These are phyloP conservation scores for Moxostoma hubbsi DNA, from an alignment of 2,797 vertebrate genomes.

Conservation along the genomic window DNA sequence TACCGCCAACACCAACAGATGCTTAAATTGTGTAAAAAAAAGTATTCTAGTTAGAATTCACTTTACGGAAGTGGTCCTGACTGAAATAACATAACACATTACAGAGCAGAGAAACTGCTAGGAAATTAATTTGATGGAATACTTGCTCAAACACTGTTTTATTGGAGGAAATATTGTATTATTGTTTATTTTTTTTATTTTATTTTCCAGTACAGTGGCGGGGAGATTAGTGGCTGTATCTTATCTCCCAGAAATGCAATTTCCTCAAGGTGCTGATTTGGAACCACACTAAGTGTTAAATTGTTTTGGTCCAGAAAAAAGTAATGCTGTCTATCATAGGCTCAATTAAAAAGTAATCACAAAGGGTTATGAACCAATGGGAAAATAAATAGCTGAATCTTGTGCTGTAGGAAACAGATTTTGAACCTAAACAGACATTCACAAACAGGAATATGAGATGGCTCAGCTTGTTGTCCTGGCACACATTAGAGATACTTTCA, in stretches of 20 bases:
- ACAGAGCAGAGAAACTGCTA: no score
- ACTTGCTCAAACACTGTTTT: no score
- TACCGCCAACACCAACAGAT: no score
- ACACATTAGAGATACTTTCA: conserved; percentile 46
- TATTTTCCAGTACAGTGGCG: not conserved
- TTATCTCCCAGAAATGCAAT: conserved; percentile 38
- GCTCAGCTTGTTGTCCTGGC: conserved; percentile 55
- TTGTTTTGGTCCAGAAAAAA: conserved; percentile 68
- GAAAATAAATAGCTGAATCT: conserved; percentile 77
- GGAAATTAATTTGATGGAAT: no score
- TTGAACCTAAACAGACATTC: conserved; percentile 62
- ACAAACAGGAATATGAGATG: conserved; percentile 54
- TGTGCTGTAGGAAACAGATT: conserved; percentile 74
- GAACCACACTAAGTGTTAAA: conserved; percentile 69
- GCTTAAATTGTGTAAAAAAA: no score
- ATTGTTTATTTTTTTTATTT: no score
- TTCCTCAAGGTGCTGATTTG: conserved; percentile 64
- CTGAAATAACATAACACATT: no score
- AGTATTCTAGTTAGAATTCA: no score
- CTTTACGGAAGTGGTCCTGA: no score
- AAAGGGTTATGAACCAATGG: conserved; percentile 67
- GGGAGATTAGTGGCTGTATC: not conserved
- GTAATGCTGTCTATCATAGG: conserved; percentile 73
- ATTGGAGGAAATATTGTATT: no score
- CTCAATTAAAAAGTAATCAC: conserved; percentile 72